Percentiles rank a stretch among this genome's conserved stretches.
phyloP scores from a whole-genome alignment of 2,888 invertebrate species.

The Cantharis lateralis region DNA sequence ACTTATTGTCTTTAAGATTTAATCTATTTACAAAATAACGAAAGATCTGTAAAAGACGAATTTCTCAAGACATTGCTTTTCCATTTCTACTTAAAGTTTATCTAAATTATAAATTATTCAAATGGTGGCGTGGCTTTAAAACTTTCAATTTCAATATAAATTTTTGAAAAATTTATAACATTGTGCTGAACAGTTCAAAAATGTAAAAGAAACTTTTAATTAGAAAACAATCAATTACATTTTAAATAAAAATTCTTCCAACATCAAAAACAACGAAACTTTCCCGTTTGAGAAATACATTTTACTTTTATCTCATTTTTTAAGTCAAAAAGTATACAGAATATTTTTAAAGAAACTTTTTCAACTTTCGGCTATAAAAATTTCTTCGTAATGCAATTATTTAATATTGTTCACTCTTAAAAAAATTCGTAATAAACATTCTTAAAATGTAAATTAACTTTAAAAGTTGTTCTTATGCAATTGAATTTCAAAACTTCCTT shows the following conservation, averaged over 20 bases:
- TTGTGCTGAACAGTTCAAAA: background rate
- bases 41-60: constrained; percentile 7
- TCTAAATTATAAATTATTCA: background rate
- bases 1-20: background rate
- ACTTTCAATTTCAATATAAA: background rate
- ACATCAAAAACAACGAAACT: background rate
- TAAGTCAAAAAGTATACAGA: background rate
- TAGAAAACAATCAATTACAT: background rate
- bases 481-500: background rate
- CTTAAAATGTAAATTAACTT: background rate
- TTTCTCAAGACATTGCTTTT: constrained; percentile 3
- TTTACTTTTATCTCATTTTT: background rate
- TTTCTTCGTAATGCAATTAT: background rate
- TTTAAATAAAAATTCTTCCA: background rate
- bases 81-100: constrained; percentile 12
- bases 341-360: background rate
- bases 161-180: background rate
- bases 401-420: background rate
- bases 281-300: background rate
- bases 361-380: background rate
- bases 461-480: background rate
- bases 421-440: background rate
- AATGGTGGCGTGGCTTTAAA: background rate
- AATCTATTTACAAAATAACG: background rate
- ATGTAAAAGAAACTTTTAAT: background rate